Evolutionary conservation across 2,797 vertebrate species (phyloP).

Genomic region (Odontamblyopus rebecca): DNA sequence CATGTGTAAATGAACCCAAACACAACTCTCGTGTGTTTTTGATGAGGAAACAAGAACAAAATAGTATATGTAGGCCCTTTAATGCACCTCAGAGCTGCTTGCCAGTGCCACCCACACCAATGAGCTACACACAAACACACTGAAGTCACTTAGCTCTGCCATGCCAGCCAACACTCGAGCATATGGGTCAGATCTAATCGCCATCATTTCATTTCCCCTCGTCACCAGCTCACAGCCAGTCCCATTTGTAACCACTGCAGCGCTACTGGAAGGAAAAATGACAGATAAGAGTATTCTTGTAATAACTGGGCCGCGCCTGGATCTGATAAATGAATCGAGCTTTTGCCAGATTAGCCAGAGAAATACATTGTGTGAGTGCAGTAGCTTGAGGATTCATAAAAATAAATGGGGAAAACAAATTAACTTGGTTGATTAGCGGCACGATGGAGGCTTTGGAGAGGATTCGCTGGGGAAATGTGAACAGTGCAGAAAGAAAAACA

Average conservation of each 20-base stretch:
- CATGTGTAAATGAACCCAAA: too few species aligned
- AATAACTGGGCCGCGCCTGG: conserved; percentile 70
- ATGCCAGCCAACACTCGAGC: conserved; percentile 54
- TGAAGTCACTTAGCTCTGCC: conserved; percentile 45
- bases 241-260: conserved; percentile 72
- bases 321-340: conserved; percentile 75
- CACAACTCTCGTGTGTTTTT: too few species aligned
- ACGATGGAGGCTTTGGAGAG: conserved; percentile 63
- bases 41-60: too few species aligned
- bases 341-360: conserved; percentile 64
- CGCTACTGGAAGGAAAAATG: conserved; percentile 72
- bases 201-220: conserved; percentile 76
- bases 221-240: conserved; percentile 73
- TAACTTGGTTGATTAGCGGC: conserved; percentile 73
- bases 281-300: conserved; percentile 75
- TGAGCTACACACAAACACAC: conserved; percentile 46
- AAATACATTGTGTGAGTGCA: conserved; percentile 58
- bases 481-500: conserved; percentile 20
- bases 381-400: conserved; percentile 59
- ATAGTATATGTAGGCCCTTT: too few species aligned
- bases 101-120: conserved; percentile 48
- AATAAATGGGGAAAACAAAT: conserved; percentile 67
- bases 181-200: conserved; percentile 78
- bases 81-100: too few species aligned
- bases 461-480: conserved; percentile 66